Evolutionary conservation across 2,888 invertebrate genomes (phyloP), one percentile per base, ranked within the genome.

Genomic region (Hirtodrosophila confusa): DNA sequence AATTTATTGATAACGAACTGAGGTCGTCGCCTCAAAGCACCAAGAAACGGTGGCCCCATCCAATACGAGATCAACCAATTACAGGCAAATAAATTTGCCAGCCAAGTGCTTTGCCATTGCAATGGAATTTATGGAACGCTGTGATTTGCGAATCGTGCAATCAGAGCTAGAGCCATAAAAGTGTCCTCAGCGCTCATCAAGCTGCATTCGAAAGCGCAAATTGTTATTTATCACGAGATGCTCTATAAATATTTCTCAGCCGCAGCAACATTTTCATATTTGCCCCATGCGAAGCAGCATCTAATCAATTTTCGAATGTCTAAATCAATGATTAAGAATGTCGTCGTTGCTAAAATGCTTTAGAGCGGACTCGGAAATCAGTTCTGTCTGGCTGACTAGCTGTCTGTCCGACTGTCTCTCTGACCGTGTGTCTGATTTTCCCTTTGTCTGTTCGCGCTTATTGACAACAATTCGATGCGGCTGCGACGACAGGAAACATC

Each of bases 401-500:
- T 17, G 37, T 4, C 39, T 11, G 53, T 23, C 61, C 39, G 29
- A 3, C 49, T 51, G 53, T 41, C 48, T 31, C 37, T 11, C 10
- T 11, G 56, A 48, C 51, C 5, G 17, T 9, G 31, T 43, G 64
- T 62, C 54, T 10, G 33, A 9, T 48, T 55, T 35, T 58, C 31
- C 37, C 43, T 56, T 63, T 62, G 61, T 64, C 63, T 65, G 66
- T 51, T 69, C 80, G 80, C 86, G 88, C 83, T 87, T 90, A 90
- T 91, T 91, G 90, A 87, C 89, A 88, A 90, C 89, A 90, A 90
- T 90, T 90, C 91, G 90, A 91, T 90, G 88, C 85, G 89, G 85
- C 87, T 89, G 89, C 91, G 90, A 78, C 87, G 91, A 91, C 91
- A 91, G 91, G 90, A 91, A 90, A 90, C 90, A 91, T 90, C 89